phyloP scores from a whole-genome alignment of 2,888 invertebrate genomes.

The Acrobasis suavella region DNA sequence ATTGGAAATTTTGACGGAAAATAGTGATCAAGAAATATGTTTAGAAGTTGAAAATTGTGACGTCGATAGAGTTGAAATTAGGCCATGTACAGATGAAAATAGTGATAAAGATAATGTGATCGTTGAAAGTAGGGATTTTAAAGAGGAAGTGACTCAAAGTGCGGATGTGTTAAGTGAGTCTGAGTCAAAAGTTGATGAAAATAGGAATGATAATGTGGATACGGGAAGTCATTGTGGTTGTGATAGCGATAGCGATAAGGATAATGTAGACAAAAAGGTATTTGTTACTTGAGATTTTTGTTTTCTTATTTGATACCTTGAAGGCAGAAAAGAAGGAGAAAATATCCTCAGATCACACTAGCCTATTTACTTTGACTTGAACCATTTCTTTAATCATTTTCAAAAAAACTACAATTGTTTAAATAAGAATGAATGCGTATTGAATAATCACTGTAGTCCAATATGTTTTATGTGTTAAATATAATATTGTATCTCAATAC shows the following conservation, averaged over 20 bases:
- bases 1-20: slow-evolving; percentile 22
- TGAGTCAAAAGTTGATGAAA: slow-evolving; percentile 38
- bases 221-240: slow-evolving; percentile 22
- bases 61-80: not conserved
- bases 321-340: too few species aligned
- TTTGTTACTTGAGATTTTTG: not conserved
- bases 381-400: too few species aligned
- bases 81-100: slow-evolving; percentile 22
- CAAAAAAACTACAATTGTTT: too few species aligned
- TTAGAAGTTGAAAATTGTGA: slow-evolving; percentile 26
- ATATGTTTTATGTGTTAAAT: too few species aligned
- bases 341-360: too few species aligned
- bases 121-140: slow-evolving; percentile 25
- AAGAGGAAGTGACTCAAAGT: slow-evolving; percentile 29
- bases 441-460: too few species aligned
- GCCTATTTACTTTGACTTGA: too few species aligned
- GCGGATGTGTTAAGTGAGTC: slow-evolving; percentile 35
- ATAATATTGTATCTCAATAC: too few species aligned
- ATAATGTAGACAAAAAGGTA: slow-evolving; percentile 33
- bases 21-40: slow-evolving; percentile 38
- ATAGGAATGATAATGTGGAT: not conserved
- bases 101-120: slow-evolving; percentile 17
- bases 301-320: not conserved
- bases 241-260: slow-evolving; percentile 27
- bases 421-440: too few species aligned